Evolutionary conservation across 1,140 invertebrate species (phyloP).

Genomic region (Papilio machaon): DNA sequence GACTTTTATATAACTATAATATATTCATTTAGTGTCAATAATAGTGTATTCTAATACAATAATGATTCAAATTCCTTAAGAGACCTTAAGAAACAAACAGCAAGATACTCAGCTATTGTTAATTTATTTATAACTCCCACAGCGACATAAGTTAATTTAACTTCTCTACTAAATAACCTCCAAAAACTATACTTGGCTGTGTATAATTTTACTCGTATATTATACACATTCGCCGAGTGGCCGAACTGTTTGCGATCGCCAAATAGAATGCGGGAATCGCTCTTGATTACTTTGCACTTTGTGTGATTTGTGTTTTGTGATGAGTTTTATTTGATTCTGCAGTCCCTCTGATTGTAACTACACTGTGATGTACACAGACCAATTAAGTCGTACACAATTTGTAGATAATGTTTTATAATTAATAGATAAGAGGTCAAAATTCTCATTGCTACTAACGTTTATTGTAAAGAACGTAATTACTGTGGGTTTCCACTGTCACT

Average conservation of each 20-base stretch:
- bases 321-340: conserved; percentile 5
- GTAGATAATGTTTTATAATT: too few species aligned
- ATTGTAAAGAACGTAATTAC: too few species aligned
- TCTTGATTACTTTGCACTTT: conserved; percentile 16
- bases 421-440: too few species aligned
- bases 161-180: neutral
- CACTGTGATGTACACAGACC: neutral
- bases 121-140: conserved; percentile 33
- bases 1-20: neutral
- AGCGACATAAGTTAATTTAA: neutral
- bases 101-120: neutral
- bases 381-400: neutral
- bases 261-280: conserved; percentile 4
- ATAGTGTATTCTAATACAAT: neutral
- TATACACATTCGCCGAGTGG: neutral
- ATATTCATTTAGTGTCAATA: neutral
- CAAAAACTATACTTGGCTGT: neutral
- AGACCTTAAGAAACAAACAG: conserved; percentile 20
- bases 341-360: neutral
- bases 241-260: neutral
- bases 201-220: too few species aligned
- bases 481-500: too few species aligned
- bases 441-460: too few species aligned
- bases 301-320: conserved; percentile 9
- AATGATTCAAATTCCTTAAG: neutral